phyloP scores from a whole-genome alignment of 2,797 vertebrate genomes.

The Sebastes vulpes region DNA sequence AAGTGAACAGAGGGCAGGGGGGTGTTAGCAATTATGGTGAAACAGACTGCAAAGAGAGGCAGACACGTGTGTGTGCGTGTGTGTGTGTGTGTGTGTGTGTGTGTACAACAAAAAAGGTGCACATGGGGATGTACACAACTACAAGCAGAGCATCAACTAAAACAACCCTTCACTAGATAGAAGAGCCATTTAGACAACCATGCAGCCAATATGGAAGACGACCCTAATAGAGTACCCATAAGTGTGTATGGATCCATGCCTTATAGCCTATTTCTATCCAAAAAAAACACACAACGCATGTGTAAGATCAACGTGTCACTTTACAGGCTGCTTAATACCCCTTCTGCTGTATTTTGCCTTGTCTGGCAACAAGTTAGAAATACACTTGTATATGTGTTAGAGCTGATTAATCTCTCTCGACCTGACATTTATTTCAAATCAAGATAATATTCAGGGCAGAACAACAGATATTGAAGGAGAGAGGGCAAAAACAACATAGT shows the following conservation, averaged over 20 bases:
- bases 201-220: not conserved
- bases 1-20: slow-evolving; percentile 74
- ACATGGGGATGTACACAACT: slow-evolving; percentile 7
- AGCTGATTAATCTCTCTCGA: not conserved
- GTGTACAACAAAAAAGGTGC: slow-evolving; percentile 12
- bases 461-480: not conserved
- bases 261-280: not conserved
- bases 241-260: not conserved
- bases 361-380: no score
- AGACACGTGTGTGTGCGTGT: slow-evolving; percentile 33
- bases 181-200: slow-evolving; percentile 16
- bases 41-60: slow-evolving; percentile 74
- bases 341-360: not conserved
- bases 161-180: slow-evolving; percentile 1
- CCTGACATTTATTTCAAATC: not conserved
- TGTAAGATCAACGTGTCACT: not conserved
- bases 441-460: not conserved
- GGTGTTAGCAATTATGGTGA: slow-evolving; percentile 71
- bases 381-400: no score
- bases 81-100: slow-evolving; percentile 10
- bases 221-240: not conserved
- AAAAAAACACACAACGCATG: not conserved
- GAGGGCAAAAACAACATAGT: no score
- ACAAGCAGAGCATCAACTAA: slow-evolving; percentile 26
- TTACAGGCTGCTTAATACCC: not conserved